Evolutionary conservation across 2,113 vertebrate species (phyloP), one percentile per base, ranked within the genome.

Genomic region (Eurypyga helias): DNA sequence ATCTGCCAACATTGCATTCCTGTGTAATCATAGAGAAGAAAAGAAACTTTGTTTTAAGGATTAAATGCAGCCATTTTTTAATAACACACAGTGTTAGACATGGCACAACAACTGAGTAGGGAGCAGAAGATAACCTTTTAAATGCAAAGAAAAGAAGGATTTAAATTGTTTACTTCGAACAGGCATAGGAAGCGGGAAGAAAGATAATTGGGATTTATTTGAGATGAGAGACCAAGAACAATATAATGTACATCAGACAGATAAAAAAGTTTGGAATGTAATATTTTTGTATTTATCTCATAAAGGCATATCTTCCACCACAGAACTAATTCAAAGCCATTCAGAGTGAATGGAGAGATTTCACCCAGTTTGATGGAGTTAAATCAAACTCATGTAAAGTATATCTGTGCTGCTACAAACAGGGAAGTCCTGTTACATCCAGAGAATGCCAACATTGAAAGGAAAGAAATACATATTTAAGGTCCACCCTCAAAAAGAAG

Each of bases 11-110:
- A 85, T 92, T 95, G 67, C 64, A 97, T 97, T 96, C 48, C 64
- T 88, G 46, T 66, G 45, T 83, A 91, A 83, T 96, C 97, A 97
- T 6, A 66, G 28, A 95, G 64, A 77, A 71, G 93, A 71, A 88
- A 82, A 96, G 36, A 96, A 96, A 86, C 83, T 97, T 98, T 96
- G 58, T 93, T 97, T 96, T 96, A 84, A 95, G 79, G n/a, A 95
- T 93, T 96, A 97, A 97, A 97, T 76, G 48, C 69, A 95, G 21
- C 60, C 90, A 23, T 92, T 93, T 96, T 95, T 93, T 64, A 83
- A 81, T 94, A 95, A 52, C 58, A 49, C 73, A 31, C 57, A 24
- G 13, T 89, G 33, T 87, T 90, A 95, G 60, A 81, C 36, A 67
- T 92, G 87, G 34, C 82, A 95, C 45, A 96, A 89, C 83, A 93